A percentile compares a stretch with the other conserved stretches of the same genome.
Evolutionary conservation across 2,797 vertebrate species (phyloP).

Genomic region (Danio aesculapii): DNA sequence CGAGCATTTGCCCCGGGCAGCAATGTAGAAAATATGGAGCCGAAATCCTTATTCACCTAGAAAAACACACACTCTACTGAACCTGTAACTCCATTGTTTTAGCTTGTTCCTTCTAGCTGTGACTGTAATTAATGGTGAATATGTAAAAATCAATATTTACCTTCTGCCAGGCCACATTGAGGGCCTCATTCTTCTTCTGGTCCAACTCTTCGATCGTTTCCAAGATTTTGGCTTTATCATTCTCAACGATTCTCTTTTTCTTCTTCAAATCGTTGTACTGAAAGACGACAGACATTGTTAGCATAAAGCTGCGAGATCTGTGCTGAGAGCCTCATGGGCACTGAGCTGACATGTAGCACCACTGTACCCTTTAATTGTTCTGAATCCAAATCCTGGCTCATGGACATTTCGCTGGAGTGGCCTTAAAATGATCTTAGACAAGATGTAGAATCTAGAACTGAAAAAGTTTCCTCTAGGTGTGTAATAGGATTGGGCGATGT

Average conservation of each 20-base stretch:
- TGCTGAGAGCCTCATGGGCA: too few species aligned
- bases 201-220: constrained; percentile 92
- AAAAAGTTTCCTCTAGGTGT: too few species aligned
- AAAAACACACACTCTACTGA: constrained; percentile 2
- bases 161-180: constrained; percentile 95
- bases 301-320: too few species aligned
- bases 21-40: constrained; percentile 94
- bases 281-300: constrained; percentile 12
- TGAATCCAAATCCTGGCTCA: too few species aligned
- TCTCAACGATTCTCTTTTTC: constrained; percentile 95
- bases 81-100: neutral
- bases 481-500: too few species aligned
- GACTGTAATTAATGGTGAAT: neutral
- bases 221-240: constrained; percentile 93
- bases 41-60: constrained; percentile 95
- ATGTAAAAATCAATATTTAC: constrained; percentile 67
- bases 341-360: too few species aligned
- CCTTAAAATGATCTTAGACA: too few species aligned
- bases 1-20: constrained; percentile 91
- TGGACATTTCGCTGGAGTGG: too few species aligned
- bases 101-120: neutral
- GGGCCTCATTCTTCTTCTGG: constrained; percentile 90
- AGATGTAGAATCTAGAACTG: too few species aligned
- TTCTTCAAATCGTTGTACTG: constrained; percentile 96
- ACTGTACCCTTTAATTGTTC: too few species aligned